A percentile compares a stretch with the other conserved stretches of the same genome.
Conservation (phyloP, 2,113 vertebrate genomes). For the human region GRCh38 chr3:79832001-79832500, state of each 20-base stretch:
- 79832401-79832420: neutral
- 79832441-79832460: neutral
- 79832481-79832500: neutral
- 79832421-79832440: neutral
- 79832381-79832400: neutral
- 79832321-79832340: neutral
- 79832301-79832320: neutral
- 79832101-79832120: neutral
- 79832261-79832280: neutral
- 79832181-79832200: too few species aligned
- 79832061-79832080: neutral
- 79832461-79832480: accelerated
- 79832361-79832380: neutral
- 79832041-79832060: neutral
- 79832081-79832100: neutral
- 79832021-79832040: neutral
- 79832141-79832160: neutral
- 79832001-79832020: neutral
- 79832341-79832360: neutral
- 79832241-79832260: neutral
- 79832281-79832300: neutral
- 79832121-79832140: neutral
- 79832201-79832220: neutral
- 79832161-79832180: neutral
- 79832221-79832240: neutral